Conservation (phyloP, 2,113 vertebrate genomes). For the Cyphomyrus plagiostoma region DNA sequence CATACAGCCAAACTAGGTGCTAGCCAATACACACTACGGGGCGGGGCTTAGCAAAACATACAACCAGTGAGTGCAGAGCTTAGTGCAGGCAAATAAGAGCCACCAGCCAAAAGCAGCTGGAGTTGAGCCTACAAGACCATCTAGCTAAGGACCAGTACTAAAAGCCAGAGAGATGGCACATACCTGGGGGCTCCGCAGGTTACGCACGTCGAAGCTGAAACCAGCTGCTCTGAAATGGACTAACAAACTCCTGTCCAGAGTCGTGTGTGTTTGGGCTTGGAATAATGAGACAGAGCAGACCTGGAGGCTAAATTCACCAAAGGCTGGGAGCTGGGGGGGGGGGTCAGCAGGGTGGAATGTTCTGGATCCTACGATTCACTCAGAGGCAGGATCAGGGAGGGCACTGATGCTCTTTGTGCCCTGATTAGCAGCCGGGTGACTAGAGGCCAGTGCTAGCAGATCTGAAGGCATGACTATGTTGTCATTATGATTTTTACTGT, state of each 20-base stretch:
- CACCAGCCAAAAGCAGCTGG: background rate
- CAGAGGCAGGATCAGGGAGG: background rate
- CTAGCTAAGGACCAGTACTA: background rate
- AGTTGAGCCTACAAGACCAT: background rate
- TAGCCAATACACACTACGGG: background rate
- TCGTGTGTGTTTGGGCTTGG: background rate
- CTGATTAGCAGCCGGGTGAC: background rate
- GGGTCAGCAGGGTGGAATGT: conserved; percentile 33
- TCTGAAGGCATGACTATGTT: background rate
- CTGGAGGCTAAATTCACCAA: background rate
- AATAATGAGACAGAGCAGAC: background rate
- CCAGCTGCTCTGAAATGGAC: background rate
- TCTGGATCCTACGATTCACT: conserved; percentile 59
- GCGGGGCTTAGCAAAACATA: background rate
- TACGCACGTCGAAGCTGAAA: background rate
- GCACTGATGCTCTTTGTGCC: background rate
- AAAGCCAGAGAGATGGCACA: background rate
- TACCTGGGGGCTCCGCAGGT: background rate
- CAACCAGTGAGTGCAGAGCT: background rate
- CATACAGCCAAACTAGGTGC: background rate
- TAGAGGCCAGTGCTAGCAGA: background rate
- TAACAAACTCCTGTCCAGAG: background rate
- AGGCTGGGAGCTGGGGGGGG: background rate
- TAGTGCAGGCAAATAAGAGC: background rate
- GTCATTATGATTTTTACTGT: background rate